Conservation (phyloP, 2,888 invertebrate species). For the Nymphalis c-album region DNA sequence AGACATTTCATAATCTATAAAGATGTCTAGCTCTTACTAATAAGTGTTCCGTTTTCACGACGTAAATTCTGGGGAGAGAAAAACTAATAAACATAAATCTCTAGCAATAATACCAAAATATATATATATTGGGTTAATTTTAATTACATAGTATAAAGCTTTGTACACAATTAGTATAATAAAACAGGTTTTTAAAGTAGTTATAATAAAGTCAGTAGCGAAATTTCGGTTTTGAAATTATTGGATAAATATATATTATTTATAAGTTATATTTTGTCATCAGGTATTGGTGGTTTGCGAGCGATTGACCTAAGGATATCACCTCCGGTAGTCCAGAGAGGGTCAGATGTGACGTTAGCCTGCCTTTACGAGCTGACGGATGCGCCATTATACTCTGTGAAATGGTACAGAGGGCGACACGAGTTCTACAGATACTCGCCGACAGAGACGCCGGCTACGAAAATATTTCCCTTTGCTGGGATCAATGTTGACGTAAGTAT, state of each 20-base stretch:
- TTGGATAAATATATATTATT: not conserved
- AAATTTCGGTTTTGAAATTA: not conserved
- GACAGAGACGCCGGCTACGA: slow-evolving; percentile 83
- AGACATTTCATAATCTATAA: too few relatives aligned
- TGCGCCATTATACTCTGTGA: slow-evolving; percentile 85
- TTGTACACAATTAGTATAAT: too few relatives aligned
- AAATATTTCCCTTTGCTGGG: slow-evolving; percentile 84
- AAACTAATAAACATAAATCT: too few relatives aligned
- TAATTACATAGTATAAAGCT: too few relatives aligned
- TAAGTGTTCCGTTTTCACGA: too few relatives aligned
- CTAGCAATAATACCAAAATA: too few relatives aligned
- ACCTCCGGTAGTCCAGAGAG: slow-evolving; percentile 82
- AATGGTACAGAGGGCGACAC: slow-evolving; percentile 85
- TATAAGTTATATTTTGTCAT: not conserved
- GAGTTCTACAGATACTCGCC: slow-evolving; percentile 86
- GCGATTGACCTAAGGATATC: slow-evolving; percentile 81
- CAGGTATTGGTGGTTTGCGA: slow-evolving; percentile 76
- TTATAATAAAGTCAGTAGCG: too few relatives aligned
- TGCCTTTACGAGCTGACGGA: slow-evolving; percentile 84
- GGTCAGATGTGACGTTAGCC: slow-evolving; percentile 81
- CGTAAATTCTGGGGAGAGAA: too few relatives aligned
- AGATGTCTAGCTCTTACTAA: too few relatives aligned
- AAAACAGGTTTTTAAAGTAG: too few relatives aligned
- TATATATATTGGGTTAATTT: too few relatives aligned
- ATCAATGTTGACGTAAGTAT: slow-evolving; percentile 85